Evolutionary conservation across 2,888 invertebrate species (phyloP).

Genomic region (Drosophila ezoana): DNA sequence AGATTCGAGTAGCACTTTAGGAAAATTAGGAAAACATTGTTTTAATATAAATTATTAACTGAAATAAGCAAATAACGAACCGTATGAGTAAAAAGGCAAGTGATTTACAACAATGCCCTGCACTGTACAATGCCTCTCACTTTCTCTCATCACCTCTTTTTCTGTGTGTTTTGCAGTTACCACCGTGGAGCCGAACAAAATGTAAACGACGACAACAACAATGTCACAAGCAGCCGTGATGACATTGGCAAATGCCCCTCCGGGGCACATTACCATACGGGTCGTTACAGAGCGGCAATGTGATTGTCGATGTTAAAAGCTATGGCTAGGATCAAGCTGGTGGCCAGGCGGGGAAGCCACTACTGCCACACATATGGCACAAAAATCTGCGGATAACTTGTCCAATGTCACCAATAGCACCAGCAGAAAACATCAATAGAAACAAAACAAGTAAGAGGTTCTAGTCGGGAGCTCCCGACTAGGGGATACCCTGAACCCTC

Average conservation of each 20-base stretch:
- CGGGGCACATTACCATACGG: constrained; percentile 92
- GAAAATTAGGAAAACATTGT: too few species aligned
- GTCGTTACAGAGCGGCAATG: constrained; percentile 92
- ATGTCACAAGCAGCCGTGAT: constrained; percentile 83
- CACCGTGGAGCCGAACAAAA: constrained; percentile 85
- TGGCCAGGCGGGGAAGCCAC: too few species aligned
- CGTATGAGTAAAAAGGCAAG: constrained; percentile 38
- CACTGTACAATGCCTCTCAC: neutral
- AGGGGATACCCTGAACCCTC: too few species aligned
- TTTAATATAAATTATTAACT: too few species aligned
- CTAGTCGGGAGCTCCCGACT: too few species aligned
- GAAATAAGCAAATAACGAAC: neutral
- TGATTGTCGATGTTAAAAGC: constrained; percentile 93
- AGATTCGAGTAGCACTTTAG: too few species aligned
- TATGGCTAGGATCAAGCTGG: constrained; percentile 87
- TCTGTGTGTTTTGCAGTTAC: constrained; percentile 75
- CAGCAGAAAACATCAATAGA: too few species aligned
- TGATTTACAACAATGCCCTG: constrained; percentile 6
- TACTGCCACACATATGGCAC: too few species aligned
- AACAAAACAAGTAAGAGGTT: too few species aligned
- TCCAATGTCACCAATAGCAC: too few species aligned
- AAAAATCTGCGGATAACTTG: too few species aligned
- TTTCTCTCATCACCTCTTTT: constrained; percentile 1
- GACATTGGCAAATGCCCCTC: constrained; percentile 87
- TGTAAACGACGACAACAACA: constrained; percentile 86